Conservation (phyloP, 1,140 invertebrate genomes). For the Goniozus legneri region DNA sequence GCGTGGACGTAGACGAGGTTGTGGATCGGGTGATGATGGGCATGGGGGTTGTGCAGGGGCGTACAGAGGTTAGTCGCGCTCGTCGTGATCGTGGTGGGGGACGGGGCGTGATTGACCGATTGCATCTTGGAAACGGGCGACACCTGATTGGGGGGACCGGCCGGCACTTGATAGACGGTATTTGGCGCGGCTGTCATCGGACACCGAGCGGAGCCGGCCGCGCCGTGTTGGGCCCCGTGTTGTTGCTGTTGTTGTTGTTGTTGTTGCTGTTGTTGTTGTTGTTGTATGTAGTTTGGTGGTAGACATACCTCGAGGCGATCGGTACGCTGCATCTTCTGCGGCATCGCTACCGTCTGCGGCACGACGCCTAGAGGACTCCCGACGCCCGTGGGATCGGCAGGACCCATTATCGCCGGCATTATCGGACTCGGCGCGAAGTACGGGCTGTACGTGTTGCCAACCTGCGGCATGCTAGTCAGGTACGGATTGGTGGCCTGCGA, state of each 20-base stretch:
- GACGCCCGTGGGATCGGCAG: conserved; percentile 71
- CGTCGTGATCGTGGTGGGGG: conserved; percentile 39
- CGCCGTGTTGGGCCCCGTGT: conserved; percentile 45
- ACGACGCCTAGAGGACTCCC: conserved; percentile 72
- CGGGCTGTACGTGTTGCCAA: conserved; percentile 81
- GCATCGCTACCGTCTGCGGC: conserved; percentile 77
- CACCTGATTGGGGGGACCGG: conserved; percentile 52
- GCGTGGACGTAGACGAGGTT: conserved; percentile 53
- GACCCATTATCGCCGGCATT: conserved; percentile 77
- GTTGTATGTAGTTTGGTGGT: conserved; percentile 56
- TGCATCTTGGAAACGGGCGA: conserved; percentile 54
- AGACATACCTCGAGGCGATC: conserved; percentile 92
- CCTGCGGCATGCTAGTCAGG: conserved; percentile 80
- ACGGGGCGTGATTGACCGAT: conserved; percentile 50
- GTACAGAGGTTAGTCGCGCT: conserved; percentile 42
- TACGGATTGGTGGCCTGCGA: conserved; percentile 83
- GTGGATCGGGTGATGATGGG: conserved; percentile 46
- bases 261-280: conserved; percentile 29
- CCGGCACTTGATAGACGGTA: conserved; percentile 49
- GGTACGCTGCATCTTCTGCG: conserved; percentile 90
- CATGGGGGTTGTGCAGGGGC: conserved; percentile 45
- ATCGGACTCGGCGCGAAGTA: conserved; percentile 83
- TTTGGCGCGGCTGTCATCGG: conserved; percentile 42
- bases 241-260: conserved; percentile 27
- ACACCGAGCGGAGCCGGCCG: conserved; percentile 39